These are phyloP conservation scores for Eurytoma adleriae DNA, from an alignment of 2,888 invertebrate species.

Conservation along the genomic window DNA sequence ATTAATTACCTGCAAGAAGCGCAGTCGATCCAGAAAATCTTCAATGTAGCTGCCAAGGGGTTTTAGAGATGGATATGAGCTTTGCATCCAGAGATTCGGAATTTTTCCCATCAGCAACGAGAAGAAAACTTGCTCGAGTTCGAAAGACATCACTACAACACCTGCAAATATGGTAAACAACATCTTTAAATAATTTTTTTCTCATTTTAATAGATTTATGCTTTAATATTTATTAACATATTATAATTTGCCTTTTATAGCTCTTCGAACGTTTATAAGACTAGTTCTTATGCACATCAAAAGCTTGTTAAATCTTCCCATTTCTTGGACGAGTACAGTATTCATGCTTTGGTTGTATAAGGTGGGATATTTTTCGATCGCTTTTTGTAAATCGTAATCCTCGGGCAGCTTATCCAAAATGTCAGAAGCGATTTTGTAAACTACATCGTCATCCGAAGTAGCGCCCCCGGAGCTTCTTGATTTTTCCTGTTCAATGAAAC, in stretches of 20 bases:
- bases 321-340: conserved; percentile 81
- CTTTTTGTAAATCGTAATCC: conserved; percentile 82
- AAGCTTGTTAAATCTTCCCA: conserved; percentile 87
- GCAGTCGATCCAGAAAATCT: conserved; percentile 89
- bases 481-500: conserved; percentile 80
- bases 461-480: conserved; percentile 80
- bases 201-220: not conserved
- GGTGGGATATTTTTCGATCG: conserved; percentile 85
- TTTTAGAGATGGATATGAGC: conserved; percentile 94
- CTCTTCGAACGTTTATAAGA: conserved; percentile 85
- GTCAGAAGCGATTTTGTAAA: conserved; percentile 88
- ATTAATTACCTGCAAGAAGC: conserved; percentile 86
- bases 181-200: not conserved
- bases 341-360: conserved; percentile 93
- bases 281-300: conserved; percentile 86
- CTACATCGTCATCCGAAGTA: conserved; percentile 87
- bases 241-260: conserved; percentile 84
- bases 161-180: conserved; percentile 77
- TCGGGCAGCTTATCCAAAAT: conserved; percentile 86
- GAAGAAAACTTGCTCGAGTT: conserved; percentile 89
- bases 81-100: conserved; percentile 89
- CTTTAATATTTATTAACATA: not conserved
- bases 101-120: conserved; percentile 90
- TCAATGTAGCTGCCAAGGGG: conserved; percentile 91
- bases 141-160: conserved; percentile 89